phyloP scores from a whole-genome alignment of 1,140 invertebrate genomes.

The Oncopeltus fasciatus region DNA sequence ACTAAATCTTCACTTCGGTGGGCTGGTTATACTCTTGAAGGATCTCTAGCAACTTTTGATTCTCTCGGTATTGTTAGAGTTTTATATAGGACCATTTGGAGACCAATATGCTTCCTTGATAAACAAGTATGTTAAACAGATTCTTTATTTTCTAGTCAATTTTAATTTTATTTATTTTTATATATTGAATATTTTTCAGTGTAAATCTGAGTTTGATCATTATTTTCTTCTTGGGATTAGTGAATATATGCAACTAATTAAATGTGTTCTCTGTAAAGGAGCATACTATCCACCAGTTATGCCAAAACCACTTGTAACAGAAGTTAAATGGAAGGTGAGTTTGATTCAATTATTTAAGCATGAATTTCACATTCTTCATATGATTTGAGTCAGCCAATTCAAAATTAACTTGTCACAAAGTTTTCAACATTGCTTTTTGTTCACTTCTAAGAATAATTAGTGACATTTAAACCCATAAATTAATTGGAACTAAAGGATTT shows the following conservation, averaged over 20 bases:
- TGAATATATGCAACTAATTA: constrained; percentile 58
- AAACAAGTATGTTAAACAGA: constrained; percentile 49
- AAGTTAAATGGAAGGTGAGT: constrained; percentile 45
- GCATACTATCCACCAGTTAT: constrained; percentile 69
- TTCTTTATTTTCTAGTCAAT: too few species aligned
- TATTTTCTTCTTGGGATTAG: constrained; percentile 65
- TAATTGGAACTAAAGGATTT: too few species aligned
- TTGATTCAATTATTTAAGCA: background rate
- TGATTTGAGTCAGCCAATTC: too few species aligned
- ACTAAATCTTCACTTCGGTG: constrained; percentile 55
- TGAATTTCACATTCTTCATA: background rate
- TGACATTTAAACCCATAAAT: too few species aligned
- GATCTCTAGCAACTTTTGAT: constrained; percentile 53
- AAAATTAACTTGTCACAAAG: too few species aligned
- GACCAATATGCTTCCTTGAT: constrained; percentile 57
- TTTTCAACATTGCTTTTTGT: too few species aligned
- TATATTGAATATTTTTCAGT: constrained; percentile 31
- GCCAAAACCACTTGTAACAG: constrained; percentile 64
- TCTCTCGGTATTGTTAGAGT: constrained; percentile 48
- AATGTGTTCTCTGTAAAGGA: constrained; percentile 76
- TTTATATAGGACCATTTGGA: constrained; percentile 52
- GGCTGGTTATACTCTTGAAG: constrained; percentile 70
- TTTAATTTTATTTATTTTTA: background rate
- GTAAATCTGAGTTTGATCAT: constrained; percentile 57
- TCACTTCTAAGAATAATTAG: too few species aligned